A percentile compares a stretch with the other conserved stretches of the same genome.
Evolutionary conservation across 2,888 invertebrate genomes (phyloP).

Genomic region (Habrosyne pyritoides): DNA sequence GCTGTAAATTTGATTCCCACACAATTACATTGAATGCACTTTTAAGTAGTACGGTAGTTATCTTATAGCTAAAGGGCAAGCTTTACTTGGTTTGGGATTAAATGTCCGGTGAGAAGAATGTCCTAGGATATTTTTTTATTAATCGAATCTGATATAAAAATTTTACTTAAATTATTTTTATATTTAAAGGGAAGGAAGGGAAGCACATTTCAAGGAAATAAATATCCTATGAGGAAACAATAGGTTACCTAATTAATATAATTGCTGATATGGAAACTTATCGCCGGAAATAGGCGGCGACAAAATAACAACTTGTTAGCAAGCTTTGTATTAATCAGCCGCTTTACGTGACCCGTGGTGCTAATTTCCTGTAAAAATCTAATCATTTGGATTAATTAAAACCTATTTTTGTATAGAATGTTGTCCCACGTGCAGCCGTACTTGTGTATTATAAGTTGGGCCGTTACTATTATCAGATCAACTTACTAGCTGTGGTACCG

Average conservation of each 20-base stretch:
- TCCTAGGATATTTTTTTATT: too few species aligned
- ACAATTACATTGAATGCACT: too few species aligned
- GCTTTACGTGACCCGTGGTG: constrained; percentile 36
- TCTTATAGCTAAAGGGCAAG: too few species aligned
- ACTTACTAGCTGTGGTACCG: too few species aligned
- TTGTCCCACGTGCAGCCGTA: background rate
- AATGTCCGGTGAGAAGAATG: too few species aligned
- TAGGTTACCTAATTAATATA: constrained; percentile 26
- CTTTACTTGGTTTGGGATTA: too few species aligned
- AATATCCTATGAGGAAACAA: constrained; percentile 25
- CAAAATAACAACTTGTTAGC: constrained; percentile 35
- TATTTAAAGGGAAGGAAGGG: background rate
- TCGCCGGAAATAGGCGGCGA: constrained; percentile 43
- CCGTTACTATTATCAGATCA: too few species aligned
- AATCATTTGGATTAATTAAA: constrained; percentile 24
- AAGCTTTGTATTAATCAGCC: constrained; percentile 32
- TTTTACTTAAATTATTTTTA: too few species aligned
- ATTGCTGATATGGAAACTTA: constrained; percentile 26
- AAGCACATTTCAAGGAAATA: background rate
- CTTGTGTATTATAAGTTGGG: too few species aligned
- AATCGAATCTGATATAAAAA: too few species aligned
- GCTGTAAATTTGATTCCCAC: too few species aligned
- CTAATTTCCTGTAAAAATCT: constrained; percentile 39
- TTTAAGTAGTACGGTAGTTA: too few species aligned
- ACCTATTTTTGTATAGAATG: constrained; percentile 9